Evolutionary conservation across 2,888 invertebrate genomes (phyloP), one percentile per base, ranked within the genome.

Genomic region (Mechanitis messenoides): DNA sequence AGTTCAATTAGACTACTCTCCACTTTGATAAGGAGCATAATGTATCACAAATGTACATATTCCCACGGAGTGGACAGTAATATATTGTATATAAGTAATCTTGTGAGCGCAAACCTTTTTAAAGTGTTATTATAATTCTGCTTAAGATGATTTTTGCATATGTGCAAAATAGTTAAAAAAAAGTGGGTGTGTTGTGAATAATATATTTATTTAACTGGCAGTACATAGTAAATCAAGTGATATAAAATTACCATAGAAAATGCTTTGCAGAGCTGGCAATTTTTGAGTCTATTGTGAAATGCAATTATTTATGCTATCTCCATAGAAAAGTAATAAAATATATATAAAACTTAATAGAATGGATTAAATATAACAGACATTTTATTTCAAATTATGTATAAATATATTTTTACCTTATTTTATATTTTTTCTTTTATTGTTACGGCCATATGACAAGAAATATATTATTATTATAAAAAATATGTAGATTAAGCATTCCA

Each of bases 1-100:
- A 72, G 95, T 98, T 64, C 98, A 98, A 84, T 91, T 98, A 70
- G 98, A 98, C 86, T 97, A 96, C 84, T 95, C 96, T 71, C 93
- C 95, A 6, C 89, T 89, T 67, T 90, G 87, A 89, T 86, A 69
- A 7, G 68, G 69, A 71, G 68, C 62, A 53, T 59, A 59, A 64
- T 64, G 61, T 56, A 71, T 74, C 73, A 77, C 74, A 74, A 74
- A 74, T 75, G 78, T 79, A 75, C 75, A 77, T 73, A 69, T 58
- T 59, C 45, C 60, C 63, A 62, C 56, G 54, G 33, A 65, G 67
- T 65, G 65, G 53, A 58, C 42, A 35, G 55, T 60, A 28, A 50
- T 50, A 61, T 63, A 63, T 62, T 68, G 67, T 68, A 67, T 62
- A 68, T 68, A 68, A 61, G 61, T 66, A 61, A 63, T 61, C 58